Percentiles rank a stretch among this genome's conserved stretches.
Evolutionary conservation across 2,797 vertebrate genomes (phyloP).

Genomic region (Acrossocheilus wenchowensis): DNA sequence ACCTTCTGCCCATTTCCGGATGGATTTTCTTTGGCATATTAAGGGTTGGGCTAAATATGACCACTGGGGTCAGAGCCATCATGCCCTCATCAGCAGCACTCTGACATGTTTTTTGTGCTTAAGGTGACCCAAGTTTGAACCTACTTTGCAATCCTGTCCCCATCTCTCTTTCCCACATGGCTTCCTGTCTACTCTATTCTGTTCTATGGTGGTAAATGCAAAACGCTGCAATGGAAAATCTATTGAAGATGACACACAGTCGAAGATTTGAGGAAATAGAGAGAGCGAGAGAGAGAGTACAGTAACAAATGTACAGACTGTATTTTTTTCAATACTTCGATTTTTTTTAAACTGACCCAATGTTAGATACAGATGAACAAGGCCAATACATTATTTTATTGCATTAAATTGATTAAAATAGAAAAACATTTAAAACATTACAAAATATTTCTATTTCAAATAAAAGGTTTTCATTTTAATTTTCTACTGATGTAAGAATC

Average conservation of each 20-base stretch:
- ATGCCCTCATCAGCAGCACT: not conserved
- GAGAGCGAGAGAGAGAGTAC: not conserved
- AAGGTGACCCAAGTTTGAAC: not conserved
- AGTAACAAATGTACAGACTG: not conserved
- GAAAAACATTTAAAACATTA: too few species aligned
- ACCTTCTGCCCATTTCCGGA: not conserved
- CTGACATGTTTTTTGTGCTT: conserved; percentile 4
- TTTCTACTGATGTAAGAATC: not conserved
- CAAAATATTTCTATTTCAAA: not conserved
- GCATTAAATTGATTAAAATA: not conserved
- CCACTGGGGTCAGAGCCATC: not conserved
- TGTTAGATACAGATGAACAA: not conserved
- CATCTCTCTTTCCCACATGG: not conserved
- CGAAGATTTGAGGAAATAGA: not conserved
- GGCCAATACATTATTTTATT: not conserved
- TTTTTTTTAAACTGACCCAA: not conserved
- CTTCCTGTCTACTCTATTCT: not conserved
- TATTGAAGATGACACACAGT: not conserved
- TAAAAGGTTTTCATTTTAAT: not conserved
- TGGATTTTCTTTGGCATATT: not conserved
- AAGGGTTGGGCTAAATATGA: not conserved
- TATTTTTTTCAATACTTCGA: not conserved
- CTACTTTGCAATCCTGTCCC: too few species aligned
- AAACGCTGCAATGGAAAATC: not conserved
- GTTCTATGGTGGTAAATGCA: not conserved